These are phyloP conservation scores for Polia nebulosa DNA, from an alignment of 2,888 invertebrate species.

Conservation along the genomic window DNA sequence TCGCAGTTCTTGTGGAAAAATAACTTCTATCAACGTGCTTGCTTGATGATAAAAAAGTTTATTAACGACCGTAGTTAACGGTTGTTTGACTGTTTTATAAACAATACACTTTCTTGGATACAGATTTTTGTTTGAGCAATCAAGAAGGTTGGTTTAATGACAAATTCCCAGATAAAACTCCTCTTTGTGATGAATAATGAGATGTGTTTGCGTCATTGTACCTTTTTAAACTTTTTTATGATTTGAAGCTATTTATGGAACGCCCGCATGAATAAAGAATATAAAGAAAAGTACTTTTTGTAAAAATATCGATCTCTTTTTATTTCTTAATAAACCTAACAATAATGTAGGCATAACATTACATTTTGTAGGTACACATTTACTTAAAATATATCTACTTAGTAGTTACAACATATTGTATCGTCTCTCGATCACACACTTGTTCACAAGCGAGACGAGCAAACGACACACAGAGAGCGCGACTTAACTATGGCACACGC, in stretches of 20 bases:
- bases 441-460: slow-evolving; percentile 73
- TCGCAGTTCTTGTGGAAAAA: slow-evolving; percentile 68
- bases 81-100: slow-evolving; percentile 13
- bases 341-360: slow-evolving; percentile 69
- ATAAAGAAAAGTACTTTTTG: slow-evolving; percentile 33
- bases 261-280: slow-evolving; percentile 7
- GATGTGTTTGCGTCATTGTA: background rate
- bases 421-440: slow-evolving; percentile 79
- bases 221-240: background rate
- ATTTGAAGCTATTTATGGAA: slow-evolving; percentile 11
- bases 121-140: slow-evolving; percentile 8
- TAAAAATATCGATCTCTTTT: slow-evolving; percentile 56
- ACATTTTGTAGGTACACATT: slow-evolving; percentile 77
- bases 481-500: slow-evolving; percentile 67
- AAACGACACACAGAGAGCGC: slow-evolving; percentile 74
- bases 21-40: slow-evolving; percentile 54
- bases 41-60: slow-evolving; percentile 45
- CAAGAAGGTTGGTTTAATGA: slow-evolving; percentile 1
- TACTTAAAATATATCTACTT: slow-evolving; percentile 86
- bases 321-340: slow-evolving; percentile 70
- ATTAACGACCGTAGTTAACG: slow-evolving; percentile 13
- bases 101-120: slow-evolving; percentile 24
- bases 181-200: slow-evolving; percentile 2
- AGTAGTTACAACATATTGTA: slow-evolving; percentile 88
- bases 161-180: slow-evolving; percentile 2